Percentiles rank a stretch among this genome's conserved stretches.
Evolutionary conservation across 2,888 invertebrate genomes (phyloP).

Genomic region (Unio pictorum): DNA sequence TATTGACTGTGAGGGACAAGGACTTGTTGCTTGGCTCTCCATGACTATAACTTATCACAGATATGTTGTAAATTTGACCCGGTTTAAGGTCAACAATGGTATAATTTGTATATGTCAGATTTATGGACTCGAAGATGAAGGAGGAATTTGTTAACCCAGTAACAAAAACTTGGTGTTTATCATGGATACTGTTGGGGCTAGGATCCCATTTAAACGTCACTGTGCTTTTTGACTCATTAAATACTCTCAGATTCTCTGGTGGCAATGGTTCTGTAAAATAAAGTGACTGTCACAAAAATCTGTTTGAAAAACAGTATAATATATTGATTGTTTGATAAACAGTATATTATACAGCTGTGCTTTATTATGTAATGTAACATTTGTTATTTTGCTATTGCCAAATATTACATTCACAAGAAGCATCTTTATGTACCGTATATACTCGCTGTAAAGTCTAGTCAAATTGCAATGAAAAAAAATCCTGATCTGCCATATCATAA

Average conservation of each 20-base stretch:
- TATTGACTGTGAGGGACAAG: slow-evolving; percentile 32
- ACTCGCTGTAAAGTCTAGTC: no score
- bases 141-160: slow-evolving; percentile 16
- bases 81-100: slow-evolving; percentile 40
- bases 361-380: no score
- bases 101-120: slow-evolving; percentile 15
- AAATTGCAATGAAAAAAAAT: no score
- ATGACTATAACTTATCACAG: slow-evolving; percentile 41
- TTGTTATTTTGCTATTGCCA: no score
- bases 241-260: slow-evolving; percentile 22
- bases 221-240: slow-evolving; percentile 18
- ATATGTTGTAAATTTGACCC: slow-evolving; percentile 43
- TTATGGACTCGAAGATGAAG: slow-evolving; percentile 14
- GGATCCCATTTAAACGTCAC: slow-evolving; percentile 34
- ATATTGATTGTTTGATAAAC: no score
- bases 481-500: no score
- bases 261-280: slow-evolving; percentile 39
- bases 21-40: slow-evolving; percentile 43
- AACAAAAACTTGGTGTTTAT: slow-evolving; percentile 21
- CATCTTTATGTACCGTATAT: no score
- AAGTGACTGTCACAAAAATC: no score
- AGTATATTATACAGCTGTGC: no score
- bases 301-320: no score
- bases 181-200: slow-evolving; percentile 28
- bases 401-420: no score